Base-by-base conservation (phyloP, 1,140 invertebrate genomes). In the Triops cancriformis region DNA sequence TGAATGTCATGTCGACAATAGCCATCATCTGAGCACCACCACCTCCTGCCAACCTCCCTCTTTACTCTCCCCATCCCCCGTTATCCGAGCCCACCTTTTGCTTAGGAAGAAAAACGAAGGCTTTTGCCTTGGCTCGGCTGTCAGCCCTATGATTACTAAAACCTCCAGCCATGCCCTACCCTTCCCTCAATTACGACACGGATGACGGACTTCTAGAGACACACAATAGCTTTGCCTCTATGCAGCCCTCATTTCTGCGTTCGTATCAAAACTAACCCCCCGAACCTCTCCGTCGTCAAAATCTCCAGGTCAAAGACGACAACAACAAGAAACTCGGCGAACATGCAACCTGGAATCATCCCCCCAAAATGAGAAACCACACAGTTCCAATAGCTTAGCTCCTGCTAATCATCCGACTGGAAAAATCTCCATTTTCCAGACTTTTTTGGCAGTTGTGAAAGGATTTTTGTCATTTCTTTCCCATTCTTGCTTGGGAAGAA, bases 61-160 rank as follows among this genome's bases (percentile, higher is more conserved):
- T 37, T 37, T 2, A 37, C 31, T 64, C 6, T 64, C 14, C 51
- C 14, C n/a, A n/a, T n/a, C n/a, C 51, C 51, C n/a, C 14, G 23
- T 23, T 18, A 64, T 23, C 51, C 51, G 51, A 64, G 3, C 23
- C 51, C 14, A 64, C 51, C 51, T 64, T 64, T 64, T 64, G 51
- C 51, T 64, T 3, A 64, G n/a, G 51, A 1, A 64, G 51, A 64
- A 64, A 64, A 23, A 64, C 14, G 51, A 64, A 64, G 14, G 51
- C 43, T 10, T 45, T 45, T 45, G 43, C 18, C 51, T 64, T 64
- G 51, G 51, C 51, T 64, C 51, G 10, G 51, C 51, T 64, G 51
- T 64, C 51, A 64, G 51, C 51, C 51, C 51, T 64, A 64, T 64
- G 51, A 64, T 64, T 64, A 64, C 51, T 64, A 64, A 64, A 64